Base-by-base conservation (phyloP, 2,888 invertebrate genomes). In the Eugnorisma glareosa region DNA sequence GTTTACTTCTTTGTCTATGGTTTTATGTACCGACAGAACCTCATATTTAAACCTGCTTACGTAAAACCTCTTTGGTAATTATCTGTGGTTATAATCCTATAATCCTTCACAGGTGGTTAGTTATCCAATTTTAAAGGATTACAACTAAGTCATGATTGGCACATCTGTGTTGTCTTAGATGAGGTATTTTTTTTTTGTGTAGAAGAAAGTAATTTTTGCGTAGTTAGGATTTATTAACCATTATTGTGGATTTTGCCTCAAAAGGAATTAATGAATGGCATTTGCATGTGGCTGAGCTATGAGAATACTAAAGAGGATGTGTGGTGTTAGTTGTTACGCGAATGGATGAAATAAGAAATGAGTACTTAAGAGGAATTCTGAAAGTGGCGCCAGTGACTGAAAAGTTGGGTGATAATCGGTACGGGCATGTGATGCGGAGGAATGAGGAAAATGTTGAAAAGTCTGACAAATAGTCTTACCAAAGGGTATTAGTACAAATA, bases 81-180 rank as follows among this genome's bases (percentile, higher is more conserved):
- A 21, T 69, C 63, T 75, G 66, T 64, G 21, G 40, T 48, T 18
- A 13, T 64, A 63, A 78, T 86, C 70, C 69, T 79, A 10, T 83
- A 90, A 92, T 88, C 90, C 79, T 74, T 91, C 85, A 77, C 91
- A 92, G 93, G 84, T 90, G 89, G 83, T 67, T 86, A 68, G 86
- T 92, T 89, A 91, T 90, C 89, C 90, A 90, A 92, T 90, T 90
- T 87, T 57, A 77, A 37, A 69, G 81, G 87, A 86, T 90, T 89
- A 86, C 28, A 28, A 54, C 28, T 75, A 66, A 84, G 74, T 61
- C 59, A 80, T 86, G 84, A 80, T 79, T 81, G 70, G 51, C 75
- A 84, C 86, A 88, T 86, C 84, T 89, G 83, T 78, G 61, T 43
- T 54, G 69, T 64, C 66, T 79, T 81, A 66, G 28, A 54, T 13